phyloP scores from a whole-genome alignment of 2,113 vertebrate genomes.

The Lontra canadensis region DNA sequence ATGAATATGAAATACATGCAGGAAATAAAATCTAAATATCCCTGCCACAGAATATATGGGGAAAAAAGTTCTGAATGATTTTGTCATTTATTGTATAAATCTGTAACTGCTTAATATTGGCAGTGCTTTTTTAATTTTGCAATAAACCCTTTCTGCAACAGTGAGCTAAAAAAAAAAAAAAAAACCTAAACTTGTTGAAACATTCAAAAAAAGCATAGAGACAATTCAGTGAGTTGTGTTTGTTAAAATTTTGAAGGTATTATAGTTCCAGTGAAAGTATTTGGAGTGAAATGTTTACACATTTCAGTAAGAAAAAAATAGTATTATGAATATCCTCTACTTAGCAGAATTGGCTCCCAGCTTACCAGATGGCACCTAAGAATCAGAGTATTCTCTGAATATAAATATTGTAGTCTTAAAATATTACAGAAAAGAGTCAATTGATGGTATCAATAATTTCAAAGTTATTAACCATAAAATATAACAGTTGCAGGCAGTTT shows the following conservation, averaged over 20 bases:
- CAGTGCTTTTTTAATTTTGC: not conserved
- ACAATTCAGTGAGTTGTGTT: not conserved
- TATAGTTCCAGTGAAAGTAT: not conserved
- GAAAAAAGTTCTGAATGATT: not conserved
- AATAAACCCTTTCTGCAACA: not conserved
- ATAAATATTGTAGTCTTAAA: conserved; percentile 25
- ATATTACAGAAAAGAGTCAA: not conserved
- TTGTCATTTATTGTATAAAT: conserved; percentile 15
- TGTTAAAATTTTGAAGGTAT: conserved; percentile 41
- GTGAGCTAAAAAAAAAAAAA: not conserved
- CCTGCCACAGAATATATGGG: not conserved
- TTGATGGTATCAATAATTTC: not conserved
- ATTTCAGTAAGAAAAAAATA: not conserved
- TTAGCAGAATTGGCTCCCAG: conserved; percentile 28
- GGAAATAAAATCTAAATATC: not conserved
- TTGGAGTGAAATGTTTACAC: conserved; percentile 20
- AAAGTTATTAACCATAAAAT: conserved; percentile 36
- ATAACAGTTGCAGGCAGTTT: not conserved
- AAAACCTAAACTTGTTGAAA: not conserved
- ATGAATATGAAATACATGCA: not conserved
- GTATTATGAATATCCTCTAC: not conserved
- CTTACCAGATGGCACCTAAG: not conserved
- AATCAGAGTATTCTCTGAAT: conserved; percentile 26
- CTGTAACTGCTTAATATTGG: not conserved
- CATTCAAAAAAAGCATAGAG: not conserved